Evolutionary conservation across 2,113 vertebrate species (phyloP).

Genomic region (Edolisoma coerulescens): DNA sequence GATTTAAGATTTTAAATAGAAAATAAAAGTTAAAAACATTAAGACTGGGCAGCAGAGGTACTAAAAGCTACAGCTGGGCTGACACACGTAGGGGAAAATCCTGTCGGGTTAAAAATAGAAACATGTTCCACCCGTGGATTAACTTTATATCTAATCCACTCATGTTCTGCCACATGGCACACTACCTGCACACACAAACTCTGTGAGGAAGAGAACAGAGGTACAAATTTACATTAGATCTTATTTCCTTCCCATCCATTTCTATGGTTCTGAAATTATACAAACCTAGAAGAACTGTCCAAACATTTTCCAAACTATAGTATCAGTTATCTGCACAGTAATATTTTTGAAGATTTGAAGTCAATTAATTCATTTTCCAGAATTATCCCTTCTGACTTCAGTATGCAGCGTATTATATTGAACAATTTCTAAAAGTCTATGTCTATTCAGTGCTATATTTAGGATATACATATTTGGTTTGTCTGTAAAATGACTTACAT

Average conservation of each 20-base stretch:
- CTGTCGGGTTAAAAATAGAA: conserved; percentile 40
- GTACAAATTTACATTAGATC: not conserved
- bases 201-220: not conserved
- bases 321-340: not conserved
- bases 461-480: not conserved
- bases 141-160: conserved; percentile 49
- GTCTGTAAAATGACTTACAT: not conserved
- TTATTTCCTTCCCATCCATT: not conserved
- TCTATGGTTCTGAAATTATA: not conserved
- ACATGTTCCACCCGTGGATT: conserved; percentile 18
- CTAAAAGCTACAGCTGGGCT: not conserved
- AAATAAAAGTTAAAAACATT: not conserved
- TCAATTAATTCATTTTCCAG: not conserved
- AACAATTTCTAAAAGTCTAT: not conserved
- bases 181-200: not conserved
- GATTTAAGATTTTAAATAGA: not conserved
- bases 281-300: not conserved
- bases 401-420: not conserved
- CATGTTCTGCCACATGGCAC: conserved; percentile 1
- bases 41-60: not conserved
- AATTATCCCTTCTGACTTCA: not conserved
- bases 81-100: not conserved
- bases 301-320: not conserved
- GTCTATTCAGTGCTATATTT: not conserved
- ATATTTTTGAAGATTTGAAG: not conserved